Evolutionary conservation across 1,140 invertebrate species (phyloP).

Genomic region (Akabosia matsudoensis): DNA sequence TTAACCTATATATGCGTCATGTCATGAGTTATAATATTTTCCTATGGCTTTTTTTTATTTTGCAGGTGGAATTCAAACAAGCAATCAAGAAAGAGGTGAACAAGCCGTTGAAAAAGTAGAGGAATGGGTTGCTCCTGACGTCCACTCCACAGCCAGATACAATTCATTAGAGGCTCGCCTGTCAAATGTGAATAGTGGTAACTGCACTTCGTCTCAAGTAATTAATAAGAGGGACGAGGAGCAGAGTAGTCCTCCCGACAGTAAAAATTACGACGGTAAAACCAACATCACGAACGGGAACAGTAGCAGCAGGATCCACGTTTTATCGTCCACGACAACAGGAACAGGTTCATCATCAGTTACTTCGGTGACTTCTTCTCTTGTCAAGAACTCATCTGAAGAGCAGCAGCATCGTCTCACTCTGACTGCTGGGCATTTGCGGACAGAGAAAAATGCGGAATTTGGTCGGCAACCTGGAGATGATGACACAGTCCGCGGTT

Average conservation of each 20-base stretch:
- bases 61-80: constrained; percentile 12
- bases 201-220: neutral
- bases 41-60: constrained; percentile 8
- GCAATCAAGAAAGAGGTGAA: neutral
- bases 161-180: constrained; percentile 19
- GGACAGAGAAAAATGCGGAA: constrained; percentile 15
- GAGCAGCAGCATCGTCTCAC: no score
- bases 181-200: constrained; percentile 11
- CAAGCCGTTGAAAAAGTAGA: constrained; percentile 19
- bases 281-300: no score
- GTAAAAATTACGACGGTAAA: constrained; percentile 6
- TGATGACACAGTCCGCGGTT: constrained; percentile 4
- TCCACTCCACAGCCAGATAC: constrained; percentile 13
- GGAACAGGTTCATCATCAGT: neutral
- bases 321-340: neutral
- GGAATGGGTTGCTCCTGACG: neutral
- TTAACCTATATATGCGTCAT: no score
- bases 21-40: no score
- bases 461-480: neutral
- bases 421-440: neutral
- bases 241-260: neutral
- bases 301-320: constrained; percentile 13
- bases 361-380: constrained; percentile 22
- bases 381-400: constrained; percentile 25
- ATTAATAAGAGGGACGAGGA: constrained; percentile 8